A percentile compares a stretch with the other conserved stretches of the same genome.
Evolutionary conservation across 2,797 vertebrate genomes (phyloP).

Genomic region (Paratrypauchen microcephalus): DNA sequence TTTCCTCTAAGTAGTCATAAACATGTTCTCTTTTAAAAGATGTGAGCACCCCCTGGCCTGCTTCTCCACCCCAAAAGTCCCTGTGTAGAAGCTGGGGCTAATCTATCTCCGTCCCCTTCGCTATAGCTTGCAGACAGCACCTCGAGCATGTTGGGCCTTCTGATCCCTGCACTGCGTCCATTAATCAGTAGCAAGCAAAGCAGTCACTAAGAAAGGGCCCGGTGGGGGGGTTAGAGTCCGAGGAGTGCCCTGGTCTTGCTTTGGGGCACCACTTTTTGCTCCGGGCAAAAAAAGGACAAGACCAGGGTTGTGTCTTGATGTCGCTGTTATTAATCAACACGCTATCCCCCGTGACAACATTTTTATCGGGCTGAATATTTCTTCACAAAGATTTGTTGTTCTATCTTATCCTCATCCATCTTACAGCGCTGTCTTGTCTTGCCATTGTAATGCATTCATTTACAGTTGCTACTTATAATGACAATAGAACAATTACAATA

Average conservation of each 20-base stretch:
- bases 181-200: slow-evolving; percentile 84
- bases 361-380: slow-evolving; percentile 26
- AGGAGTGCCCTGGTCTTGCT: slow-evolving; percentile 51
- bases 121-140: slow-evolving; percentile 72
- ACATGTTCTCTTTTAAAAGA: slow-evolving; percentile 98
- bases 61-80: slow-evolving; percentile 77
- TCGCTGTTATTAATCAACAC: slow-evolving; percentile 35
- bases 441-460: slow-evolving; percentile 61
- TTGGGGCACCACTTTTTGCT: slow-evolving; percentile 47
- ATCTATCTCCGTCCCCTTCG: slow-evolving; percentile 87
- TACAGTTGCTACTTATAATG: not conserved
- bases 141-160: slow-evolving; percentile 76
- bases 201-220: slow-evolving; percentile 77
- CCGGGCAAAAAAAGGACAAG: slow-evolving; percentile 23
- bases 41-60: slow-evolving; percentile 78
- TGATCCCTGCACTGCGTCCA: slow-evolving; percentile 79
- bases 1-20: slow-evolving; percentile 99
- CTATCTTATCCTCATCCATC: slow-evolving; percentile 19
- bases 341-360: slow-evolving; percentile 8
- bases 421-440: slow-evolving; percentile 25
- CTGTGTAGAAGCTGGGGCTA: slow-evolving; percentile 82
- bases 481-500: not conserved
- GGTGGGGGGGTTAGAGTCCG: slow-evolving; percentile 64
- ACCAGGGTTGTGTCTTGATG: slow-evolving; percentile 39
- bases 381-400: slow-evolving; percentile 15